phyloP scores from a whole-genome alignment of 1,140 invertebrate genomes.

The Diachasmimorpha longicaudata region DNA sequence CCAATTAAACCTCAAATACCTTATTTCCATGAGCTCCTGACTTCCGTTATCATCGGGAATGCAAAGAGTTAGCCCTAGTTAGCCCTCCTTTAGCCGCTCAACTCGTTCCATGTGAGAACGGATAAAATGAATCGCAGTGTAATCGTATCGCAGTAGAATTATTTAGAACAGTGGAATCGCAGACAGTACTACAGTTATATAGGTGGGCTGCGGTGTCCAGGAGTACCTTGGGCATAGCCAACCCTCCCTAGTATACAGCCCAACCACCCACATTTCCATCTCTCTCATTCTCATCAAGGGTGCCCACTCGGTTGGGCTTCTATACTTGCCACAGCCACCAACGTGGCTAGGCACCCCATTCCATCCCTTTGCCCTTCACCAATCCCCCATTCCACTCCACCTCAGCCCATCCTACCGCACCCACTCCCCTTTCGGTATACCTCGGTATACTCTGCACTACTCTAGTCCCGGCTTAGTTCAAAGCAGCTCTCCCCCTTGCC shows the following conservation, averaged over 20 bases:
- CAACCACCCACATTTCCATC: conserved; percentile 13
- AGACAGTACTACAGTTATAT: conserved; percentile 35
- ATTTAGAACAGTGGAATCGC: conserved; percentile 45
- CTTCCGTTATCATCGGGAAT: too few relatives aligned
- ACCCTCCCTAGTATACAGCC: conserved; percentile 2
- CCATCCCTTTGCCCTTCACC: conserved; percentile 21
- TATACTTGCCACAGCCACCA: conserved; percentile 17
- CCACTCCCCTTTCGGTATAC: conserved; percentile 3
- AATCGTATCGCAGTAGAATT: conserved; percentile 40
- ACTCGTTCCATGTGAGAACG: background rate
- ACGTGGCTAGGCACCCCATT: conserved; percentile 27
- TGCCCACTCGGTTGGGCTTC: conserved; percentile 16
- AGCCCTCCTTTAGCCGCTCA: too few relatives aligned
- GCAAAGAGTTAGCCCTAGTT: too few relatives aligned
- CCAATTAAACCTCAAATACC: too few relatives aligned
- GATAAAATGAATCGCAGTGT: conserved; percentile 23
- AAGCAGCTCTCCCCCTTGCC: conserved; percentile 38
- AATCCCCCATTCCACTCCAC: conserved; percentile 26
- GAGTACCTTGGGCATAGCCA: conserved; percentile 31
- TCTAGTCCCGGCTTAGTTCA: conserved; percentile 39
- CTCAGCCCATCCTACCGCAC: conserved; percentile 12
- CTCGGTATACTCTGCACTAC: conserved; percentile 17
- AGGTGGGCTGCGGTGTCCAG: conserved; percentile 35
- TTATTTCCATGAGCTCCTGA: too few relatives aligned
- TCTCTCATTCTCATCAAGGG: background rate